A percentile compares a stretch with the other conserved stretches of the same genome.
phyloP scores from a whole-genome alignment of 1,140 invertebrate genomes.

The Archivesica marissinica region DNA sequence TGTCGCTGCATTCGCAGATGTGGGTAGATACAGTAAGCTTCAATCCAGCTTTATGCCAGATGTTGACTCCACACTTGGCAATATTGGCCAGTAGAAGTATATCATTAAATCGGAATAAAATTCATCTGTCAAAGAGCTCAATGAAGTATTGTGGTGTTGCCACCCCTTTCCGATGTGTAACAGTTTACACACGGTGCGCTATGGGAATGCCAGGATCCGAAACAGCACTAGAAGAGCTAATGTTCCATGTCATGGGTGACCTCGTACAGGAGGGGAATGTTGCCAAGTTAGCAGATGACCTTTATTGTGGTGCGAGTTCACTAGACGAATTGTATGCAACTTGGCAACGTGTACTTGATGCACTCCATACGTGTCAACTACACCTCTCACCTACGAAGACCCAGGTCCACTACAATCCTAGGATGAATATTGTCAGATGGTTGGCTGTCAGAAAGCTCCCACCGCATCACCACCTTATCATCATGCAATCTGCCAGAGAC shows the following conservation, averaged over 20 bases:
- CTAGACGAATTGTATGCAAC: slow-evolving; percentile 13
- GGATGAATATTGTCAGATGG: slow-evolving; percentile 59
- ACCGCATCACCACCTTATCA: slow-evolving; percentile 52
- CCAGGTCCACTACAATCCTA: slow-evolving; percentile 58
- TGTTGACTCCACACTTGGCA: too few relatives aligned
- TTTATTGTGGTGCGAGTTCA: slow-evolving; percentile 28
- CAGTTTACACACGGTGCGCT: slow-evolving; percentile 59
- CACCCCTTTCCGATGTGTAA: slow-evolving; percentile 53
- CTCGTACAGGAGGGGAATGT: slow-evolving; percentile 57
- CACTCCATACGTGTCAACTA: slow-evolving; percentile 32
- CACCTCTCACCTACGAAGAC: slow-evolving; percentile 48
- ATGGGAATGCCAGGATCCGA: slow-evolving; percentile 61
- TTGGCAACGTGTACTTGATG: slow-evolving; percentile 17
- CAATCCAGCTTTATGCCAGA: slow-evolving; percentile 18
- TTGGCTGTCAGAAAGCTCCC: slow-evolving; percentile 60
- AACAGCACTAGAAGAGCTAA: slow-evolving; percentile 37
- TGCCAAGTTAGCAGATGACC: slow-evolving; percentile 22
- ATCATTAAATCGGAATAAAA: slow-evolving; percentile 56
- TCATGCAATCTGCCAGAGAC: slow-evolving; percentile 44
- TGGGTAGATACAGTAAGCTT: slow-evolving; percentile 38
- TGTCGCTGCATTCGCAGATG: slow-evolving; percentile 36
- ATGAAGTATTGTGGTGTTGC: slow-evolving; percentile 65
- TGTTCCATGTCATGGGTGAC: slow-evolving; percentile 50
- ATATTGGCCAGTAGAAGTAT: slow-evolving; percentile 62
- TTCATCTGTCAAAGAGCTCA: slow-evolving; percentile 36